Conservation (phyloP, 2,113 vertebrate species). For the Heterocephalus glaber region DNA sequence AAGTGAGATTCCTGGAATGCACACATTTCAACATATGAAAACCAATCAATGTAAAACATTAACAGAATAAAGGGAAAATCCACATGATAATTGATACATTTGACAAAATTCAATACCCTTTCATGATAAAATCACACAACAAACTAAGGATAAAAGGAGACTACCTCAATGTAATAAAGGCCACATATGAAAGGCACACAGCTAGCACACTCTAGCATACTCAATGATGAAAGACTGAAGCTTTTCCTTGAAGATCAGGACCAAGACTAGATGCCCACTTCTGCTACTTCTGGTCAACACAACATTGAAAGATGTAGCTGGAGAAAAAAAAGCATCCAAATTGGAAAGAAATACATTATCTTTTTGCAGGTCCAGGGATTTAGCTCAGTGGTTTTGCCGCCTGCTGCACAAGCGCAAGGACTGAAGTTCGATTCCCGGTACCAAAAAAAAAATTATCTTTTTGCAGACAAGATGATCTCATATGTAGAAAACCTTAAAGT, state of each 20-base stretch:
- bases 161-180: constrained; percentile 25
- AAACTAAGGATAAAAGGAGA: background rate
- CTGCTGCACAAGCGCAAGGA: no score
- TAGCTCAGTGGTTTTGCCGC: no score
- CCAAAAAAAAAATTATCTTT: background rate
- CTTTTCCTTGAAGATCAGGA: background rate
- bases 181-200: background rate
- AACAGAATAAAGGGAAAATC: background rate
- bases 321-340: background rate
- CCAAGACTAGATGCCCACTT: background rate
- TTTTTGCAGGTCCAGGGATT: background rate
- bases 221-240: background rate
- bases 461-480: background rate
- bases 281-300: background rate
- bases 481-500: background rate
- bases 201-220: background rate
- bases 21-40: background rate
- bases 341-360: background rate
- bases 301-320: background rate
- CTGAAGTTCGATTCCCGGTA: no score
- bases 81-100: background rate
- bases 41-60: background rate
- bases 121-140: background rate
- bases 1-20: background rate
- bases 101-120: constrained; percentile 7